Percentiles rank a stretch among this genome's conserved stretches.
phyloP scores from a whole-genome alignment of 1,140 invertebrate species.

The Ericerus pela region DNA sequence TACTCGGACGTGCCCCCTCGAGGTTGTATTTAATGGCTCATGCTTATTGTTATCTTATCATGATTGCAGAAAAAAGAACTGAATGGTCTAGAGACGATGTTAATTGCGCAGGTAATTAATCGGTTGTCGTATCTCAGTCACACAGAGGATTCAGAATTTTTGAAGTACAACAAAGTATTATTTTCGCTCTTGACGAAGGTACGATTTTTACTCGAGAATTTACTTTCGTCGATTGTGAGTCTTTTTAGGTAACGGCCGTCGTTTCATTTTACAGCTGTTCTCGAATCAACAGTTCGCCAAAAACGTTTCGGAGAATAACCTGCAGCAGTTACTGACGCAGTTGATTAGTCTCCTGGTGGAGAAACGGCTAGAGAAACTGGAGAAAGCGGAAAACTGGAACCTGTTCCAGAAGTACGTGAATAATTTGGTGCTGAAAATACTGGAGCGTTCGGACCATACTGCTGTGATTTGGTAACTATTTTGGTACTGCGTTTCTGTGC shows the following conservation, averaged over 20 bases:
- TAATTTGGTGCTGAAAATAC: constrained; percentile 22
- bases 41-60: background rate
- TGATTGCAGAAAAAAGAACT: background rate
- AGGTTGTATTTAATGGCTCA: background rate
- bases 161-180: constrained; percentile 21
- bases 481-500: background rate
- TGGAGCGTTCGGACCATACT: constrained; percentile 25
- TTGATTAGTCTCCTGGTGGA: constrained; percentile 22
- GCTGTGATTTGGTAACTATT: constrained; percentile 23
- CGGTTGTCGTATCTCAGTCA: constrained; percentile 21
- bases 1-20: too few relatives aligned
- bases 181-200: constrained; percentile 23
- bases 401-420: constrained; percentile 25
- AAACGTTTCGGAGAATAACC: constrained; percentile 18
- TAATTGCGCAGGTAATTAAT: constrained; percentile 19
- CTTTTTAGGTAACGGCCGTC: too few relatives aligned
- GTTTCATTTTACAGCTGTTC: constrained; percentile 18
- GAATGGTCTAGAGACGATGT: background rate
- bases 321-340: constrained; percentile 19
- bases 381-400: constrained; percentile 17
- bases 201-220: background rate
- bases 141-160: constrained; percentile 21
- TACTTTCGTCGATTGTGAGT: background rate
- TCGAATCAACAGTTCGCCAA: constrained; percentile 17
- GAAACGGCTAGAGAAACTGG: constrained; percentile 18